These are phyloP conservation scores for Sarcophaga caerulescens DNA, from an alignment of 2,888 invertebrate species.

Conservation along the genomic window DNA sequence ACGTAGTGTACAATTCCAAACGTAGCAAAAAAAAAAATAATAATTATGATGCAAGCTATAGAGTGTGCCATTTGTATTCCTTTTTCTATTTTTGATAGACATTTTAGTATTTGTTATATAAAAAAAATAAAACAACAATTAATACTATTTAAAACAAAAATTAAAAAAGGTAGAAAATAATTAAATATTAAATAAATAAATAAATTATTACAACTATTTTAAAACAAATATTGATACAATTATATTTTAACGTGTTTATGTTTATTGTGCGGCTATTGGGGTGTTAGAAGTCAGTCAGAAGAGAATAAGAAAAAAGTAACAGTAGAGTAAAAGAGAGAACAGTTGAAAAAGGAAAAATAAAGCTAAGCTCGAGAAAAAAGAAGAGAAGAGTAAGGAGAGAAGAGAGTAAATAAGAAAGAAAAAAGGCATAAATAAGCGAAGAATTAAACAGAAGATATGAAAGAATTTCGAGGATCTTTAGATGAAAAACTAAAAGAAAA, in stretches of 20 bases:
- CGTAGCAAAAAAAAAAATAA: constrained; percentile 60
- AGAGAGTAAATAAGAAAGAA: constrained; percentile 23
- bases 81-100: constrained; percentile 57
- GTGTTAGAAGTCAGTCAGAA: constrained; percentile 30
- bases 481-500: constrained; percentile 2
- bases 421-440: background rate
- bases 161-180: constrained; percentile 34
- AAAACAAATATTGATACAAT: constrained; percentile 67
- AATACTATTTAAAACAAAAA: constrained; percentile 54
- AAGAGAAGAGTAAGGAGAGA: background rate
- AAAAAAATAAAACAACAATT: constrained; percentile 62
- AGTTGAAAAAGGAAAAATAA: background rate
- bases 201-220: constrained; percentile 69
- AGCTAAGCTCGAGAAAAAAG: constrained; percentile 14
- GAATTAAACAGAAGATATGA: background rate
- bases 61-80: constrained; percentile 61
- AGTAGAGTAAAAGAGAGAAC: constrained; percentile 1
- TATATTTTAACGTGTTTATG: background rate
- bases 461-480: background rate
- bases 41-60: constrained; percentile 38
- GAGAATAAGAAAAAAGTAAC: constrained; percentile 34
- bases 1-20: constrained; percentile 22
- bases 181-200: constrained; percentile 63
- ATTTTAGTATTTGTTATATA: constrained; percentile 58
- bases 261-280: constrained; percentile 54